These are phyloP conservation scores for Dinoponera quadriceps DNA, from an alignment of 1,140 invertebrate species.

Conservation along the genomic window DNA sequence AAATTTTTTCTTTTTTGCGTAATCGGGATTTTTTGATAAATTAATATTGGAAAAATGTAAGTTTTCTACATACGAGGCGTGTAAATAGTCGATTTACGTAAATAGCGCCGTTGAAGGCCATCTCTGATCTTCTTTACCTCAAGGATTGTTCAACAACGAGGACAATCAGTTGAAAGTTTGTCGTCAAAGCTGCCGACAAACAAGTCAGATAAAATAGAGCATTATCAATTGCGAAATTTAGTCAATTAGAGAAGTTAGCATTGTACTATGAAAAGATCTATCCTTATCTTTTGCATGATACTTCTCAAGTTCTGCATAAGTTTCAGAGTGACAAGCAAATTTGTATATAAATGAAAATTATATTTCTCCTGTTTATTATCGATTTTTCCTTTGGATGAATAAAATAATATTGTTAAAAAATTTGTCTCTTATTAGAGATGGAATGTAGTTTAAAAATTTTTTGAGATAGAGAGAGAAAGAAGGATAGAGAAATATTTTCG, in stretches of 20 bases:
- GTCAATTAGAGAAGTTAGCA: not conserved
- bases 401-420: not conserved
- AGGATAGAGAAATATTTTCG: too few species aligned
- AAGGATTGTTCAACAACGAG: conserved; percentile 9
- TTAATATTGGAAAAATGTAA: conserved; percentile 4
- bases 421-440: too few species aligned
- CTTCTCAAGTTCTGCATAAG: not conserved
- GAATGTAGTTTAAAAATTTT: too few species aligned
- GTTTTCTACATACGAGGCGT: not conserved
- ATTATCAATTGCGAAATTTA: conserved; percentile 12
- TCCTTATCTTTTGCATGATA: not conserved
- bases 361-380: not conserved
- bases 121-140: not conserved
- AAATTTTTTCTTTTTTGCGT: not conserved
- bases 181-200: not conserved
- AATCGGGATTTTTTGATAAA: conserved; percentile 2
- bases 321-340: not conserved
- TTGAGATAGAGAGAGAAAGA: too few species aligned
- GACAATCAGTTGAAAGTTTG: conserved; percentile 16
- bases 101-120: not conserved
- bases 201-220: conserved; percentile 6
- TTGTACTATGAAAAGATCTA: too few species aligned
- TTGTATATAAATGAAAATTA: not conserved
- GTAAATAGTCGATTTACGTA: conserved; percentile 51
- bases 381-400: not conserved